phyloP scores from a whole-genome alignment of 2,113 vertebrate genomes.

The Perccottus glenii region DNA sequence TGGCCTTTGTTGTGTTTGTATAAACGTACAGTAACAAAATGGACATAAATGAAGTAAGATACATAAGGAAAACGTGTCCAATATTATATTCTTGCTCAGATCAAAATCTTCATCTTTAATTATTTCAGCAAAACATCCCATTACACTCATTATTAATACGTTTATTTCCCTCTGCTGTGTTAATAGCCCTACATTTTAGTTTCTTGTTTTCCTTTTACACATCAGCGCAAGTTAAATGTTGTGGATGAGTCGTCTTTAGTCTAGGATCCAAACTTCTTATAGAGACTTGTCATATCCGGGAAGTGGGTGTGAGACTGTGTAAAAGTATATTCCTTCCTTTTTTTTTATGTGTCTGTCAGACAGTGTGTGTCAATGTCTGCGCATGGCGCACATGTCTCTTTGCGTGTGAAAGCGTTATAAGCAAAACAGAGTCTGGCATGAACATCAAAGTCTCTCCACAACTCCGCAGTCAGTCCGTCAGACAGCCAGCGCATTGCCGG shows the following conservation, averaged over 20 bases:
- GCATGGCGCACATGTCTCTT: conserved; percentile 50
- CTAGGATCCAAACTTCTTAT: conserved; percentile 11
- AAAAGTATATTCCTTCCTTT: conserved; percentile 3
- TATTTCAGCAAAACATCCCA: too few species aligned
- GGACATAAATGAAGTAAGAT: too few species aligned
- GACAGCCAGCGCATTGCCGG: conserved; percentile 51
- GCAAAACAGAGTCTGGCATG: conserved; percentile 56
- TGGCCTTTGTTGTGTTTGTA: too few species aligned
- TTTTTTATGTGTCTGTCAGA: conserved; percentile 9
- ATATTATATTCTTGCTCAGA: too few species aligned
- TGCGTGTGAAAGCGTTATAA: conserved; percentile 51
- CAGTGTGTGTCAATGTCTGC: conserved; percentile 39
- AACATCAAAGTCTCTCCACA: conserved; percentile 70
- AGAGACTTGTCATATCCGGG: conserved; percentile 47
- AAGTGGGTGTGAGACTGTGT: conserved; percentile 9
- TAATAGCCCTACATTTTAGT: neutral
- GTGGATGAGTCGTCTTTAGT: conserved; percentile 20
- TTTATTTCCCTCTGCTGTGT: neutral
- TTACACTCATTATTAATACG: too few species aligned
- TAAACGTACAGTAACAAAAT: too few species aligned
- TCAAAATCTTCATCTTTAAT: too few species aligned
- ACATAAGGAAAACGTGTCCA: too few species aligned
- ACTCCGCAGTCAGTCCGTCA: conserved; percentile 42
- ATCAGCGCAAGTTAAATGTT: neutral
- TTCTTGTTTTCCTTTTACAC: conserved; percentile 13